phyloP scores from a whole-genome alignment of 2,113 vertebrate species.

The Semicossyphus pulcher region DNA sequence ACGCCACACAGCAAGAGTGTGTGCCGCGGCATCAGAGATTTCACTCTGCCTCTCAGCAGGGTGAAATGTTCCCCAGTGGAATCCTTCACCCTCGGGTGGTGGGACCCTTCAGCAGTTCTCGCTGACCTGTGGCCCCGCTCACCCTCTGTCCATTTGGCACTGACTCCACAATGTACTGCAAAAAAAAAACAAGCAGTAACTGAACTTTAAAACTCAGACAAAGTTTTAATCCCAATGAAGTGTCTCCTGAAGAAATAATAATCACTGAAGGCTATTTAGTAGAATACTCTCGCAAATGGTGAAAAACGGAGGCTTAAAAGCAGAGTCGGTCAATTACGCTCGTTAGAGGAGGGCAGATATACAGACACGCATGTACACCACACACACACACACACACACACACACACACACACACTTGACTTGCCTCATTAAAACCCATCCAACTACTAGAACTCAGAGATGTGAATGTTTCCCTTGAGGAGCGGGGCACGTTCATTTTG shows the following conservation, averaged over 20 bases:
- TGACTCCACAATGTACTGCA: conserved; percentile 36
- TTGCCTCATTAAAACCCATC: conserved; percentile 86
- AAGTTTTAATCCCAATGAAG: conserved; percentile 78
- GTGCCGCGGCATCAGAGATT: conserved; percentile 74
- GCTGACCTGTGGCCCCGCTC: conserved; percentile 65
- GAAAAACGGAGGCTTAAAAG: conserved; percentile 74
- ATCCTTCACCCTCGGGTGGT: conserved; percentile 54
- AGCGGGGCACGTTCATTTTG: conserved; percentile 79
- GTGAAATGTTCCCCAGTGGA: conserved; percentile 64
- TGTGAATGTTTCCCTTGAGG: conserved; percentile 83
- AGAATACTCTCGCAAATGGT: conserved; percentile 72
- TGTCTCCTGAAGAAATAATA: conserved; percentile 78
- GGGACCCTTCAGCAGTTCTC: conserved; percentile 63
- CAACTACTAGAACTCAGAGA: conserved; percentile 83
- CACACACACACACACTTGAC: conserved; percentile 70
- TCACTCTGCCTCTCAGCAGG: conserved; percentile 74
- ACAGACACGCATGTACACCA: conserved; percentile 67
- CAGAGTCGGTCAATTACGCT: conserved; percentile 82
- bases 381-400: conserved; percentile 34
- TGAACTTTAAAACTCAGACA: conserved; percentile 69
- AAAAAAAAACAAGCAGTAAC: conserved; percentile 44
- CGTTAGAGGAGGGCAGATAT: conserved; percentile 80
- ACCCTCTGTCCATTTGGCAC: conserved; percentile 64
- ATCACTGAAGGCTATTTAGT: conserved; percentile 83
- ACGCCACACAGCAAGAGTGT: conserved; percentile 52